Conservation (phyloP, 2,113 vertebrate species). For the Origma solitaria region DNA sequence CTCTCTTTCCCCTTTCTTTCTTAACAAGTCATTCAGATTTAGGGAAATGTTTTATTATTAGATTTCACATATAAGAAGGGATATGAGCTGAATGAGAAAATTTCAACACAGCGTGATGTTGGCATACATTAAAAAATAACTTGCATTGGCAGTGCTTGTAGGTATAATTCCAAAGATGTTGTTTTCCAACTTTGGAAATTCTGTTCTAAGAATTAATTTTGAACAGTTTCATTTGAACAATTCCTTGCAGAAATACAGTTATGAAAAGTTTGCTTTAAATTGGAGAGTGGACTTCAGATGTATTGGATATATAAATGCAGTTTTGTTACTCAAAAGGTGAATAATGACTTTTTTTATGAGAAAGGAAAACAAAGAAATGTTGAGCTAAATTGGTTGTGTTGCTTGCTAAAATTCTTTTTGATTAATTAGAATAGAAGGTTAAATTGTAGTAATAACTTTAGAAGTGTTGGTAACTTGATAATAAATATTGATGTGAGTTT, state of each 20-base stretch:
- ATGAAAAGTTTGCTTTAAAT: neutral
- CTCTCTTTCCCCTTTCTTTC: neutral
- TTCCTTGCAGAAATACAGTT: neutral
- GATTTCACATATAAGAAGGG: neutral
- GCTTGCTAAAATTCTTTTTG: neutral
- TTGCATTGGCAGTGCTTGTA: neutral
- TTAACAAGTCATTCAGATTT: neutral
- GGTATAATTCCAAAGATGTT: neutral
- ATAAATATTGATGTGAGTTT: neutral
- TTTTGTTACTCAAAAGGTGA: neutral
- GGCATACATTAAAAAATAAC: neutral
- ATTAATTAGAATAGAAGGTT: neutral
- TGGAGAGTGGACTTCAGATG: neutral
- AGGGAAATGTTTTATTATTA: neutral
- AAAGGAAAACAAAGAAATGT: neutral
- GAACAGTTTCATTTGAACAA: neutral
- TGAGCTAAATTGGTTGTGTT: neutral
- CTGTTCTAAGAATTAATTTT: neutral
- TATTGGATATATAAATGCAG: neutral
- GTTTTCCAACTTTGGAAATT: neutral
- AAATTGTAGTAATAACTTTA: neutral
- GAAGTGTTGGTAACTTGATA: neutral
- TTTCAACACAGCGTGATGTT: neutral
- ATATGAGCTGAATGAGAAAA: neutral
- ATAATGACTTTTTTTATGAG: neutral